A percentile compares a stretch with the other conserved stretches of the same genome.
Conservation (phyloP, 2,113 vertebrate species). For the Hippocampus comes region DNA sequence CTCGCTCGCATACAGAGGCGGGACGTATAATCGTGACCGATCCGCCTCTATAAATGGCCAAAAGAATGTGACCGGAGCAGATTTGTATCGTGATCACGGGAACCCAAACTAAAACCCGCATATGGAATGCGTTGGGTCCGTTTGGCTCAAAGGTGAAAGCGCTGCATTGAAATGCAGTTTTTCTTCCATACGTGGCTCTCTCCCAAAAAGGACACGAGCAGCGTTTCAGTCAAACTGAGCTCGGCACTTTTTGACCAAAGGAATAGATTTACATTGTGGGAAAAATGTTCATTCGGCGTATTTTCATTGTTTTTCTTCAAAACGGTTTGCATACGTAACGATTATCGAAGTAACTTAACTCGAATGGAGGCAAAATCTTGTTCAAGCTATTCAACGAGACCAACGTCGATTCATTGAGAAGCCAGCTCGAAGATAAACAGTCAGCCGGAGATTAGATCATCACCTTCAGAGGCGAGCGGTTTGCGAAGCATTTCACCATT, state of each 20-base stretch:
- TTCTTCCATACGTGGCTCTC: not conserved
- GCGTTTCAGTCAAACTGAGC: slow-evolving; percentile 6
- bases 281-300: not conserved
- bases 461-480: no score
- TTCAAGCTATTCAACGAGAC: not conserved
- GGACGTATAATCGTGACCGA: slow-evolving; percentile 15
- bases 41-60: slow-evolving; percentile 53
- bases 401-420: not conserved
- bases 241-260: slow-evolving; percentile 1
- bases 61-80: slow-evolving; percentile 48
- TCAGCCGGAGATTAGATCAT: no score
- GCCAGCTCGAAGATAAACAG: no score
- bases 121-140: slow-evolving; percentile 8
- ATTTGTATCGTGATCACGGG: slow-evolving; percentile 9
- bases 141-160: slow-evolving; percentile 34
- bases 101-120: slow-evolving; percentile 12
- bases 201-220: not conserved
- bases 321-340: not conserved
- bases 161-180: slow-evolving; percentile 30
- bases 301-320: not conserved
- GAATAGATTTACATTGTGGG: not conserved
- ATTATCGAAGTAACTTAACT: not conserved
- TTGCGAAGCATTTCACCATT: no score
- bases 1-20: not conserved
- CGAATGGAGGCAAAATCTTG: not conserved